Percentiles rank a stretch among this genome's conserved stretches.
These are phyloP conservation scores for Salvelinus fontinalis DNA, from an alignment of 2,113 vertebrate species.

Conservation along the genomic window DNA sequence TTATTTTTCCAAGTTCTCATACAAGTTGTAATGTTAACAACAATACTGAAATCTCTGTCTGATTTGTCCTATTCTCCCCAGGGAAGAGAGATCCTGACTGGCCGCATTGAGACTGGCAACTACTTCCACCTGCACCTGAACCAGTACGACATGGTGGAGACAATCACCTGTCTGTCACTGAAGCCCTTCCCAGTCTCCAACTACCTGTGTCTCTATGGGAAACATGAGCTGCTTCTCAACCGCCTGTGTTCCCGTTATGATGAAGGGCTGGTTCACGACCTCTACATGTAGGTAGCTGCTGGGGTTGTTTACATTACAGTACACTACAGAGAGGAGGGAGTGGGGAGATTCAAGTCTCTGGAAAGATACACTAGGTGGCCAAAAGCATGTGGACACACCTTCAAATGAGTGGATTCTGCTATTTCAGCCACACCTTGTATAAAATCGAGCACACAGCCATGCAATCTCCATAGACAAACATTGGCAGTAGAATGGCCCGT, in stretches of 20 bases:
- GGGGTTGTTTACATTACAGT: not conserved
- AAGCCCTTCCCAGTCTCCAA: slow-evolving; percentile 82
- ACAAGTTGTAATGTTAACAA: too few relatives aligned
- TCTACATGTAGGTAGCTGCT: slow-evolving; percentile 82
- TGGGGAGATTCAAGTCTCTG: not conserved
- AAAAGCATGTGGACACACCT: too few relatives aligned
- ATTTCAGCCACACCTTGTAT: too few relatives aligned
- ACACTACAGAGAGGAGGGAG: not conserved
- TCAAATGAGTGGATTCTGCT: too few relatives aligned
- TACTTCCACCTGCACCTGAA: slow-evolving; percentile 86
- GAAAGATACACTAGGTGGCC: not conserved
- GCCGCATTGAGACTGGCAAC: slow-evolving; percentile 72
- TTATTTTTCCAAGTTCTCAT: too few relatives aligned
- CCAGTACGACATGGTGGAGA: slow-evolving; percentile 75
- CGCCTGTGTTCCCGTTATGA: slow-evolving; percentile 75
- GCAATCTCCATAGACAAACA: too few relatives aligned
- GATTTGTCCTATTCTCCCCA: slow-evolving; percentile 50
- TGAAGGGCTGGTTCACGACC: slow-evolving; percentile 76
- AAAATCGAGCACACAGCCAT: too few relatives aligned
- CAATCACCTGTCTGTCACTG: slow-evolving; percentile 86
- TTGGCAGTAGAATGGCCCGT: too few relatives aligned
- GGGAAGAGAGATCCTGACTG: slow-evolving; percentile 80
- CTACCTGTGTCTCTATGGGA: slow-evolving; percentile 82
- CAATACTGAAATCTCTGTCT: not conserved
- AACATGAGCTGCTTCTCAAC: slow-evolving; percentile 88